phyloP scores from a whole-genome alignment of 2,113 vertebrate species.

The Austrofundulus limnaeus region DNA sequence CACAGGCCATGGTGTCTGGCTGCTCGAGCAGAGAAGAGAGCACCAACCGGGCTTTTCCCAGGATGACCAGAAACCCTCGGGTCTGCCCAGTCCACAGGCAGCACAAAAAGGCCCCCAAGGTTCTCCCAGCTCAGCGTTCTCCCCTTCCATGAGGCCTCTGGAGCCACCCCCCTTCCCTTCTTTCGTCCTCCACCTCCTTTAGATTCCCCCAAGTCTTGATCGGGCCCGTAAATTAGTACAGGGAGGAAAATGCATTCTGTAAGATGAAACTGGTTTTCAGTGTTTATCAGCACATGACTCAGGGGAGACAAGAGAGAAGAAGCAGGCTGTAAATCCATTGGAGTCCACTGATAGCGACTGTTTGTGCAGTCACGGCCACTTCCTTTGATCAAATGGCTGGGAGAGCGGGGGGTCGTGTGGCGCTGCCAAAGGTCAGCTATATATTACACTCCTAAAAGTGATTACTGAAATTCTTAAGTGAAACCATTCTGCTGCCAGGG shows the following conservation, averaged over 20 bases:
- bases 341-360: slow-evolving; percentile 82
- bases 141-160: slow-evolving; percentile 49
- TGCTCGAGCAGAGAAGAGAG: slow-evolving; percentile 67
- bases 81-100: slow-evolving; percentile 61
- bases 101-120: slow-evolving; percentile 49
- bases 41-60: slow-evolving; percentile 71
- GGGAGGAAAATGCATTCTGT: slow-evolving; percentile 77
- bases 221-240: slow-evolving; percentile 75
- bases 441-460: slow-evolving; percentile 88
- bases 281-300: slow-evolving; percentile 77
- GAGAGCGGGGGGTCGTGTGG: slow-evolving; percentile 83
- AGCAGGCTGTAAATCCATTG: slow-evolving; percentile 83
- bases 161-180: slow-evolving; percentile 13
- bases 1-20: slow-evolving; percentile 61
- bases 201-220: slow-evolving; percentile 67
- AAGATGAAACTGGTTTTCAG: slow-evolving; percentile 78
- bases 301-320: slow-evolving; percentile 82
- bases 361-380: slow-evolving; percentile 81
- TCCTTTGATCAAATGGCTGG: slow-evolving; percentile 83
- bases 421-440: slow-evolving; percentile 85
- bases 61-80: slow-evolving; percentile 59
- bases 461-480: slow-evolving; percentile 88
- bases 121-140: slow-evolving; percentile 45
- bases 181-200: slow-evolving; percentile 30
- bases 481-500: slow-evolving; percentile 85